These are phyloP conservation scores for Jordanella pulchra DNA, from an alignment of 2,797 vertebrate genomes.

Conservation along the genomic window DNA sequence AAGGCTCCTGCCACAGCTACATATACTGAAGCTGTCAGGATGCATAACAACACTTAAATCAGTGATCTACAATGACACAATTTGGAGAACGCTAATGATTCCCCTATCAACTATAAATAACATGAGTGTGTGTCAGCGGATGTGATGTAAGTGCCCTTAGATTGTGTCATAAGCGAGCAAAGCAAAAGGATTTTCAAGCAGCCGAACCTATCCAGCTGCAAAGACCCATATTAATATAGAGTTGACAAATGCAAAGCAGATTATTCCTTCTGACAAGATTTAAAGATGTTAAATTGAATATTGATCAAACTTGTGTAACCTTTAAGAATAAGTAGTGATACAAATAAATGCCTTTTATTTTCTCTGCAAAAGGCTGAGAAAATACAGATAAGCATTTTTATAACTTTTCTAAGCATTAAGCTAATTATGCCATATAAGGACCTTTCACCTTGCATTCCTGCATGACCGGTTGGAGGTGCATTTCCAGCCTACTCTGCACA, in stretches of 20 bases:
- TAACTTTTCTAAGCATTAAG: constrained; percentile 6
- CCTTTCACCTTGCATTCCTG: constrained; percentile 17
- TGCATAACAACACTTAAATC: constrained; percentile 33
- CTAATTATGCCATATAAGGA: too few species aligned
- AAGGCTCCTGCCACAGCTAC: constrained; percentile 18
- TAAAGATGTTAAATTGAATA: constrained; percentile 45
- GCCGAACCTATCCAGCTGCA: constrained; percentile 25
- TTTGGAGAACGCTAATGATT: constrained; percentile 38
- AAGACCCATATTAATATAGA: constrained; percentile 9
- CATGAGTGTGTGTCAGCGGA: constrained; percentile 15
- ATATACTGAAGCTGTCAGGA: constrained; percentile 32
- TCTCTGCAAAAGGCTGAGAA: constrained; percentile 23
- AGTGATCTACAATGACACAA: constrained; percentile 31
- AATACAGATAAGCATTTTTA: constrained; percentile 28
- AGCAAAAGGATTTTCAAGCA: constrained; percentile 25
- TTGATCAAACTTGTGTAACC: constrained; percentile 23
- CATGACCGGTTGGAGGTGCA: constrained; percentile 2
- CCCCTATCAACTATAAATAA: constrained; percentile 36
- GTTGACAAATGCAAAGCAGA: constrained; percentile 40
- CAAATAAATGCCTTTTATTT: constrained; percentile 40
- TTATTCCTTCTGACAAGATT: constrained; percentile 42
- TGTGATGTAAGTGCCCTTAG: constrained; percentile 6
- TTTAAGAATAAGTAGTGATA: constrained; percentile 37
- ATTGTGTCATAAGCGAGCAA: constrained; percentile 28
- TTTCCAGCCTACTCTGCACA: too few species aligned